Evolutionary conservation across 2,797 vertebrate species (phyloP), one percentile per base, ranked within the genome.

Genomic region (Setipinna tenuifilis): DNA sequence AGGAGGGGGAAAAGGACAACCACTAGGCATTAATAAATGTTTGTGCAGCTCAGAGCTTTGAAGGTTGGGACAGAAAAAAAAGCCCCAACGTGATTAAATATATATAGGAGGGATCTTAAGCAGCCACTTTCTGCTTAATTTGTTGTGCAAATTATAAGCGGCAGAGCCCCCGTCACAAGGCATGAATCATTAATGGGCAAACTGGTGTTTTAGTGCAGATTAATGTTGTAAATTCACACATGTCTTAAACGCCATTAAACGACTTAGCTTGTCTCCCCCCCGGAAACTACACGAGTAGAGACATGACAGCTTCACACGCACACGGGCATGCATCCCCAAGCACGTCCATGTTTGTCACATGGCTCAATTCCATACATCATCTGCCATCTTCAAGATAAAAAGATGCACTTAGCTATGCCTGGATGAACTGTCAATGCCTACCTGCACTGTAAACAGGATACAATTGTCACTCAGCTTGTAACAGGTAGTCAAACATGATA

Each of bases 161-260:
- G 82, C 65, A 84, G 84, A 35, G 50, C 82, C 86, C 78, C 59
- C 83, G 83, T 81, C 62, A 86, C 82, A n/a, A 82, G 46, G 75
- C 83, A 89, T 91, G 59, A 90, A 91, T 89, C 88, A 88, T 90
- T 90, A 84, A 90, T 92, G 85, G 82, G 87, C 44, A 25, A 85
- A 75, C 59, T 48, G 50, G 75, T 90, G 89, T 91, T 87, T 85
- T 75, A 85, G 65, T 88, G 83, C 86, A 82, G 87, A 89, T 88
- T 87, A 89, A 87, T 86, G 84, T 68, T 85, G 87, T 89, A 88
- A 88, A 89, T 89, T 83, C 86, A 78, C 71, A 86, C 80, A 80
- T 50, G 58, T 83, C 86, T 90, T 90, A 90, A 90, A 89, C 28
- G 82, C 84, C 83, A 86, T 85, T 89, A 89, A 89, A 84, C 31